These are phyloP conservation scores for Drosophila fungiperda DNA, from an alignment of 2,888 invertebrate genomes.

Conservation along the genomic window DNA sequence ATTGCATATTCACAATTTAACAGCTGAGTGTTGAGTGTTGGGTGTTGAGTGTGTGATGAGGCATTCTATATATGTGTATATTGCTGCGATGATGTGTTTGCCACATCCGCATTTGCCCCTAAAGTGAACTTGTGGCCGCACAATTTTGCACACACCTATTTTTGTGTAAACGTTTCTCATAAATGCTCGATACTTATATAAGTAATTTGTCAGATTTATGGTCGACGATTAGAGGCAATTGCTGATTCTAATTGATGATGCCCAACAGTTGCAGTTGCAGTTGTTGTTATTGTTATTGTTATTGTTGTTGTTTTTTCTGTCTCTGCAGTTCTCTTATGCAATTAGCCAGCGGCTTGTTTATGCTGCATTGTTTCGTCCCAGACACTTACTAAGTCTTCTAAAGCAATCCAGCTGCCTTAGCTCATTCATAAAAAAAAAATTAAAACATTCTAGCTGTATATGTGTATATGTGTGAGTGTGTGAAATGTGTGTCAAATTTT, in stretches of 20 bases:
- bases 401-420: conserved; percentile 29
- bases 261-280: conserved; percentile 15
- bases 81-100: conserved; percentile 31
- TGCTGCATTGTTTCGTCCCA: conserved; percentile 64
- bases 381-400: conserved; percentile 42
- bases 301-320: not conserved
- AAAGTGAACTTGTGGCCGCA: conserved; percentile 16
- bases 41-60: conserved; percentile 14
- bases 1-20: conserved; percentile 57
- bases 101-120: conserved; percentile 74
- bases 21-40: conserved; percentile 12
- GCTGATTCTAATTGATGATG: conserved; percentile 66
- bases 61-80: conserved; percentile 46
- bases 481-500: conserved; percentile 78
- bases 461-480: conserved; percentile 49
- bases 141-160: conserved; percentile 75
- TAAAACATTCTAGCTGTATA: conserved; percentile 57
- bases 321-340: conserved; percentile 57
- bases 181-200: conserved; percentile 56
- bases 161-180: conserved; percentile 47
- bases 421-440: conserved; percentile 69
- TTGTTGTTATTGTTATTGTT: conserved; percentile 1
- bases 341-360: conserved; percentile 71
- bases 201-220: conserved; percentile 75
- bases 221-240: conserved; percentile 61